phyloP scores from a whole-genome alignment of 2,888 invertebrate genomes.

The Hipparchia semele region DNA sequence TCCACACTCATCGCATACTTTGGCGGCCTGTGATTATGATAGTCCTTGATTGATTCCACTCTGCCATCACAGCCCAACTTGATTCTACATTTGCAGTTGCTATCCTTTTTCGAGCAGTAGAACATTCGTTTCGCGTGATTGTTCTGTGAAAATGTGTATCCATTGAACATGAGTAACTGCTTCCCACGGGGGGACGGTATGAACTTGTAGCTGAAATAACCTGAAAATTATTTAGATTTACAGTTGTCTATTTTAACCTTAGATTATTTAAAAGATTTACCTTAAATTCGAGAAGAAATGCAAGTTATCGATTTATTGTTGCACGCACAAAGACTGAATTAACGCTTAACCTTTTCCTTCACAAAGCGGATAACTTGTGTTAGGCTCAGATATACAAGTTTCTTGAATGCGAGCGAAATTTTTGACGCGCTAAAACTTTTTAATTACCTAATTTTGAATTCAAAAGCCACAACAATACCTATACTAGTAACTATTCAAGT shows the following conservation, averaged over 20 bases:
- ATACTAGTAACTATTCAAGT: too few relatives aligned
- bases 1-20: slow-evolving; percentile 40
- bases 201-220: slow-evolving; percentile 27
- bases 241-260: background rate
- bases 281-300: too few relatives aligned
- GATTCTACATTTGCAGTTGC: slow-evolving; percentile 52
- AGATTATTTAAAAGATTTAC: too few relatives aligned
- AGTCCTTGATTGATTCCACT: slow-evolving; percentile 42
- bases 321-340: too few relatives aligned
- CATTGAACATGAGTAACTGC: slow-evolving; percentile 49
- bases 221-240: slow-evolving; percentile 28
- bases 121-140: slow-evolving; percentile 50
- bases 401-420: too few relatives aligned
- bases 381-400: too few relatives aligned
- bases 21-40: slow-evolving; percentile 53
- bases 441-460: too few relatives aligned
- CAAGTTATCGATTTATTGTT: too few relatives aligned
- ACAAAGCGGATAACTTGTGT: too few relatives aligned
- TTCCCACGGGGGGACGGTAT: slow-evolving; percentile 46
- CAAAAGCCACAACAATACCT: too few relatives aligned
- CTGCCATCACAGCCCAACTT: slow-evolving; percentile 46
- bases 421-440: too few relatives aligned
- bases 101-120: slow-evolving; percentile 46
- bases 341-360: too few relatives aligned
- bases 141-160: slow-evolving; percentile 53